phyloP scores from a whole-genome alignment of 92 coral and sea anemone species.

The Siderastrea siderea region DNA sequence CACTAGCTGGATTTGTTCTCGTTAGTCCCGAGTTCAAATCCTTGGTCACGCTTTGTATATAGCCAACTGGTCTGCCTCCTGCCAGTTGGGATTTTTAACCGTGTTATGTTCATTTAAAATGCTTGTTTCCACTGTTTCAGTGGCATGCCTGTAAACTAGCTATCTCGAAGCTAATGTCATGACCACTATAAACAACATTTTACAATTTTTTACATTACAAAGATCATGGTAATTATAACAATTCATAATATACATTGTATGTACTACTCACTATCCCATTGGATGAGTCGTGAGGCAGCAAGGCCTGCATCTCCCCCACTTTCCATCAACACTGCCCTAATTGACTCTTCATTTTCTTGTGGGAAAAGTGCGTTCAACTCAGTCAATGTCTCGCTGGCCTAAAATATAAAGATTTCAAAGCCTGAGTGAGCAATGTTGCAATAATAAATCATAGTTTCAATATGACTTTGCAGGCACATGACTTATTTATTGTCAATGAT shows the following conservation, averaged over 20 bases:
- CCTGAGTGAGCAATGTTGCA: constrained; percentile 5
- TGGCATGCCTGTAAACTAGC: too few relatives aligned
- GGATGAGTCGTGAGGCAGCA: constrained; percentile 4
- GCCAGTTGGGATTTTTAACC: too few relatives aligned
- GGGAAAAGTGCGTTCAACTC: constrained; percentile 26
- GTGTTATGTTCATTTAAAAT: too few relatives aligned
- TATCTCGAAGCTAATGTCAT: too few relatives aligned
- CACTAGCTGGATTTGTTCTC: too few relatives aligned
- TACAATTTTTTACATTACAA: too few relatives aligned
- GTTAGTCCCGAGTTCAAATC: too few relatives aligned
- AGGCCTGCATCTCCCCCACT: constrained; percentile 7
- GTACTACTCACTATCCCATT: constrained; percentile 17
- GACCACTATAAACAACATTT: too few relatives aligned
- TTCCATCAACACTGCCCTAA: constrained; percentile 16
- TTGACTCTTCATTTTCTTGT: constrained; percentile 16
- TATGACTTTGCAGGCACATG: neutral
- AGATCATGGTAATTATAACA: too few relatives aligned
- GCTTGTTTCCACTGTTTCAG: too few relatives aligned
- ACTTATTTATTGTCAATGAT: neutral
- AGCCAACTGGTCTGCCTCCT: too few relatives aligned
- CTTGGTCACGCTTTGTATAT: too few relatives aligned
- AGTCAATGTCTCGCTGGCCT: constrained; percentile 1
- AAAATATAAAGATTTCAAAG: neutral
- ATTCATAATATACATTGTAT: neutral
- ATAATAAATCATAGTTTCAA: neutral